A percentile compares a stretch with the other conserved stretches of the same genome.
Evolutionary conservation across 92 coral and sea anemone species (phyloP).

Genomic region (Blastomussa wellsi): DNA sequence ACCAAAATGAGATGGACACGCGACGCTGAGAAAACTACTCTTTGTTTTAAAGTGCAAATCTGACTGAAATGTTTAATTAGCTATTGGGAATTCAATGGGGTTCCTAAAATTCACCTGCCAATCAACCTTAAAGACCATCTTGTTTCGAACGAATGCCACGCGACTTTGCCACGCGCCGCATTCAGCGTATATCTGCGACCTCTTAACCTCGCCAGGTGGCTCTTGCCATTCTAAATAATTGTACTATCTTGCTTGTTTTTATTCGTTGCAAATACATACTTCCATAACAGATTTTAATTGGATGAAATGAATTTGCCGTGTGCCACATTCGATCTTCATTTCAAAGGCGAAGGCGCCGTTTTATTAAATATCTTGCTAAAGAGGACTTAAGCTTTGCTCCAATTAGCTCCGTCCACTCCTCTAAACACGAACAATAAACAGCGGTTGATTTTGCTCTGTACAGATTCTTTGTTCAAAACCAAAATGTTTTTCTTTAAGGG

Average conservation of each 20-base stretch:
- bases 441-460: conserved; percentile 1
- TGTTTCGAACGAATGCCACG: conserved; percentile 49
- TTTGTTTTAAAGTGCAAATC: conserved; percentile 60
- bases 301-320: conserved; percentile 64
- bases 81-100: conserved; percentile 61
- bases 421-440: conserved; percentile 29
- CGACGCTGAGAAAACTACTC: conserved; percentile 67
- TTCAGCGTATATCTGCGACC: conserved; percentile 49
- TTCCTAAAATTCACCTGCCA: conserved; percentile 65
- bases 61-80: conserved; percentile 75
- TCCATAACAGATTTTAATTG: conserved; percentile 73
- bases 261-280: conserved; percentile 50
- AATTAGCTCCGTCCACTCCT: conserved; percentile 22
- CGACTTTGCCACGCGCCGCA: conserved; percentile 72
- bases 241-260: conserved; percentile 55
- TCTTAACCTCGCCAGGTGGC: conserved; percentile 71
- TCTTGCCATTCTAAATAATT: conserved; percentile 49
- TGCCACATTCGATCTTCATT: conserved; percentile 47
- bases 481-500: conserved; percentile 18
- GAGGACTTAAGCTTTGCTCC: conserved; percentile 6
- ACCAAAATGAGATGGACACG: conserved; percentile 78
- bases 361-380: conserved; percentile 22
- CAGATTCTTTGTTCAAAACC: conserved; percentile 2
- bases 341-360: conserved; percentile 28
- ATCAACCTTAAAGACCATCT: conserved; percentile 66